Base-by-base conservation (phyloP, 2,113 vertebrate species). In the Myotis davidii region DNA sequence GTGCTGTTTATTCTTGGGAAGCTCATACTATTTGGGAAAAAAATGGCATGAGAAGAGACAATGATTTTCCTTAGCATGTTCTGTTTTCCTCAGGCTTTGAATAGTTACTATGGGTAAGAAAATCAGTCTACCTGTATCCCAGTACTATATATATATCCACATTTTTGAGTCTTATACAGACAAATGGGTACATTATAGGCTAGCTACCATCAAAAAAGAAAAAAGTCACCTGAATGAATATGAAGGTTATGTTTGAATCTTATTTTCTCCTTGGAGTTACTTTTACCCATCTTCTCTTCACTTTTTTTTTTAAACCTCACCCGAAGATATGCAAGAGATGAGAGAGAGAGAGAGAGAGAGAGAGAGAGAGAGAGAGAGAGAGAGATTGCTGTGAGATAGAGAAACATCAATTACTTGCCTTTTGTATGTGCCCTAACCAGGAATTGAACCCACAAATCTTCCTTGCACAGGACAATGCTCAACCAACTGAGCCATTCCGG, bases 81-180 rank as follows among this genome's bases (percentile, higher is more conserved):
- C 29, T 65, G n/a, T 87, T 83, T 95, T 94, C 20, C 74, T 89
- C 25, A 20, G 73, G 39, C 45, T 95, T 91, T 61, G 74, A 23
- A 23, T 70, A 27, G 34, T 86, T 73, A 29, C 77, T 91, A 86
- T 65, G n/a, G 37, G 5, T 18, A 56, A 37, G 6, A 85, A 54
- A 93, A 52, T 86, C 79, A 82, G 9, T 84, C 50, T 65, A n/a
- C 4, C 9, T 88, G 14, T 50, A 79, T 37, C 34, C 29, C 34
- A 84, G 79, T 32, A 56, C 13, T 48, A 14, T 48, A 48, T 48
- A 48, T 42, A 17, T 48, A 67, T 81, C 77, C 72, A 79, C 54
- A 34, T 93, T 85, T 90, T 65, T 91, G 72, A 74, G 9, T 39
- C 70, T 72, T 16, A 27, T 25, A 37, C 21, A 50, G 52, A 96